Evolutionary conservation across 2,888 invertebrate genomes (phyloP), one percentile per base, ranked within the genome.

Genomic region (Invenusta paracnida): DNA sequence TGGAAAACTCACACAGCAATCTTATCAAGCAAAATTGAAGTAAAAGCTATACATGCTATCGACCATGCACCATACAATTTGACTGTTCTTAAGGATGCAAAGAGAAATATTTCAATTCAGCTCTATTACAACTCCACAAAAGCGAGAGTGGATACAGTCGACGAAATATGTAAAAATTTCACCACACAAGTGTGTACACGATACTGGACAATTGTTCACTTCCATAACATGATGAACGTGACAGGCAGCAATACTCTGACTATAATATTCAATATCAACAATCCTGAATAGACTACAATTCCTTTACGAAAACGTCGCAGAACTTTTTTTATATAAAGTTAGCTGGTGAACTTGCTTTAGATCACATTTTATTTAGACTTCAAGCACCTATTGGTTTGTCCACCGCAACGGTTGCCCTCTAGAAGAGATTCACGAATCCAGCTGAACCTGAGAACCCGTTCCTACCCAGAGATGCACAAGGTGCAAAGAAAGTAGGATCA

Each of bases 81-180:
- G 27, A 25, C 73, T 73, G 73, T 73, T 73, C 73, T 13, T 13
- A 23, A 73, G 17, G 73, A 73, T 25, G 27, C 2, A 73, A 73
- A 73, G 73, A 13, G 73, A 73, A 73, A 73, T 5, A 73, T 5
- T 23, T 13, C 17, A 23, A 73, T 73, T 73, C 73, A 73, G 27
- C 17, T 73, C 23, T 73, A 73, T 73, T 73, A 73, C 73, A 73
- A 73, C 73, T 73, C 73, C 17, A 73, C 25, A 73, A 73, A 73
- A 73, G 73, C 73, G 17, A 23, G 73, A 25, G 27, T 73, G 2
- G 73, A 73, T 25, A 23, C 73, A 23, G 73, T 13, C 27, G 27
- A 73, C 27, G 73, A 73, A 73, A 73, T 73, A 23, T 73, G 27
- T 23, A 73, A 25, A 23, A 73, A 73, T 48, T 73, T 25, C 23